Base-by-base conservation (phyloP, 2,113 vertebrate genomes). In the Hoplias malabaricus region DNA sequence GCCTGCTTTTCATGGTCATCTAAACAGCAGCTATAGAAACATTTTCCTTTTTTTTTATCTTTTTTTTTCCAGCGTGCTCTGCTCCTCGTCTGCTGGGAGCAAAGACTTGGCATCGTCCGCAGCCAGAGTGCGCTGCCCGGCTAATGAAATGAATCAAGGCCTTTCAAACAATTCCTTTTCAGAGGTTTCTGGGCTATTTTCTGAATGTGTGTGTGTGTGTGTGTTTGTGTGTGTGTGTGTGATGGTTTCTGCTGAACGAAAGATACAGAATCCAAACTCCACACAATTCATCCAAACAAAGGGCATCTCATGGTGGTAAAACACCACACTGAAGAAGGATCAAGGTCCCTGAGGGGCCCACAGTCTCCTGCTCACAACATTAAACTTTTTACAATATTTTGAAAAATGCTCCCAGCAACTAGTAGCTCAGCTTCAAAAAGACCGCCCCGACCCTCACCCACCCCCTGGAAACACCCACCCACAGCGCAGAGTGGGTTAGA, bases 1-100 rank as follows among this genome's bases (percentile, higher is more conserved):
- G 75, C 77, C 75, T 65, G 72, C 65, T 76, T 84, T 87, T 83
- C 86, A 80, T 73, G 78, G 65, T 80, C 82, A 70, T 87, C 77
- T 84, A 76, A 84, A 72, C 80, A 82, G 74, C n/a, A n/a, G 82
- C 73, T 72, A 73, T 85, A 72, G 69, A 81, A 77, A n/a, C n/a
- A n/a, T 84, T 83, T 82, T 72, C 77, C 77, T 77, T 70, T 59
- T 65, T 82, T 75, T 43, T 67, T 68, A 69, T 38, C 77, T 21
- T 53, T 53, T 46, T 76, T 80, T 82, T 86, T 81, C 75, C 84
- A 65, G 78, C 75, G 65, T 73, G 69, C 84, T 83, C 85, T 59
- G 54, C 62, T 77, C 78, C 81, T 63, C 61, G 61, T 74, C 69
- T 73, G 66, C 75, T 74, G 73, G 80, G 74, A 85, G 67, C 31